These are phyloP conservation scores for Actinernus sp. DNA, from an alignment of 92 coral and sea anemone genomes.

Conservation along the genomic window DNA sequence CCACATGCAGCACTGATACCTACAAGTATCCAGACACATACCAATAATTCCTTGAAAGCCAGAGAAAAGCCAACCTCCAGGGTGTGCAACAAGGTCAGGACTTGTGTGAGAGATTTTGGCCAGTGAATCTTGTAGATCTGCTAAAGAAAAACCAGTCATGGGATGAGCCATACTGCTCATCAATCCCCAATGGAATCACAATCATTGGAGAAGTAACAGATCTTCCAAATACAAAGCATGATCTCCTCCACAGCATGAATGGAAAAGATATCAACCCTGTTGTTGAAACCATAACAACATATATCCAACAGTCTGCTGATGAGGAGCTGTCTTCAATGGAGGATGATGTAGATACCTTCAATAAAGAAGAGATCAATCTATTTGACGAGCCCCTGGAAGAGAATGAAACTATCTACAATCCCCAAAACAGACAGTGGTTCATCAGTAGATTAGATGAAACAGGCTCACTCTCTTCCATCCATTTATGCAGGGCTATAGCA, in stretches of 20 bases:
- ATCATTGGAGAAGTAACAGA: background rate
- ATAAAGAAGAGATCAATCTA: background rate
- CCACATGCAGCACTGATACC: background rate
- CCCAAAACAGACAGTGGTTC: conserved; percentile 3
- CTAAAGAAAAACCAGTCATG: background rate
- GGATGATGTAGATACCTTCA: background rate
- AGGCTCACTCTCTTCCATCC: background rate
- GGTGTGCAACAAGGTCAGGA: conserved; percentile 13
- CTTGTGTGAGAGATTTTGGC: background rate
- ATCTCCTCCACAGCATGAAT: background rate
- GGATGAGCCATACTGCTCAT: background rate
- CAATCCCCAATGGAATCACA: background rate
- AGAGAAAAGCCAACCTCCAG: conserved; percentile 1
- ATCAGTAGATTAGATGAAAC: background rate
- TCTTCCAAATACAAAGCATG: background rate
- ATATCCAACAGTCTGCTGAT: too few species aligned
- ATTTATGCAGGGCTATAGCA: conserved; percentile 18
- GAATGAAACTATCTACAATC: background rate
- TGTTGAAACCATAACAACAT: too few species aligned
- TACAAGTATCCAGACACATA: conserved; percentile 15
- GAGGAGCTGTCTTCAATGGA: background rate
- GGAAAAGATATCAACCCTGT: background rate
- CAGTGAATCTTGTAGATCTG: background rate
- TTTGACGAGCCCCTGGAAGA: background rate
- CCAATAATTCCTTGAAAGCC: conserved; percentile 8